Percentiles rank a stretch among this genome's conserved stretches.
Evolutionary conservation across 1,140 invertebrate genomes (phyloP).

Genomic region (Medauroidea extradentata): DNA sequence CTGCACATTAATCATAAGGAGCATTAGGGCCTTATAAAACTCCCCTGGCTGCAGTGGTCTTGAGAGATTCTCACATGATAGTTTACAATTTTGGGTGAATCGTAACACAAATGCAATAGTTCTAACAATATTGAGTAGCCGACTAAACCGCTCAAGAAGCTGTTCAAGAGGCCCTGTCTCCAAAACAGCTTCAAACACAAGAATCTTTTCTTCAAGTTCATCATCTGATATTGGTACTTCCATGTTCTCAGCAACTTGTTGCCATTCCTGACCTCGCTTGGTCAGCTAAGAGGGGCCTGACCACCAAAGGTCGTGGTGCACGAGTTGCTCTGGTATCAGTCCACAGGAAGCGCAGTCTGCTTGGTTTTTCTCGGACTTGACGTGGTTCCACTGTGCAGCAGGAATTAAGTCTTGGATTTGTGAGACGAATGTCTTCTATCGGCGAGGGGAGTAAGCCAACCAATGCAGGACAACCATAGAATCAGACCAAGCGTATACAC

Average conservation of each 20-base stretch:
- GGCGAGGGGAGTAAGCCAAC: not conserved
- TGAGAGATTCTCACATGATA: not conserved
- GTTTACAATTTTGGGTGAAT: too few relatives aligned
- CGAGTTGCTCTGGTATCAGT: conserved; percentile 16
- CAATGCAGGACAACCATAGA: too few relatives aligned
- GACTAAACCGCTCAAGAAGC: too few relatives aligned
- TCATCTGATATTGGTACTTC: too few relatives aligned
- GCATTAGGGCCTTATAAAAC: not conserved
- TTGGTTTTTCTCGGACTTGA: conserved; percentile 25
- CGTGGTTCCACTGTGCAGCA: conserved; percentile 28
- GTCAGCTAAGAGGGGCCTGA: not conserved
- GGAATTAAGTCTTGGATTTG: conserved; percentile 26
- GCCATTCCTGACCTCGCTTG: too few relatives aligned
- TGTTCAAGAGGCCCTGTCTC: not conserved
- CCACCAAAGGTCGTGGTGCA: not conserved
- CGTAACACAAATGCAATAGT: too few relatives aligned
- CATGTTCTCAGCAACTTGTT: too few relatives aligned
- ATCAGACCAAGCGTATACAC: too few relatives aligned
- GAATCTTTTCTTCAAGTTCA: too few relatives aligned
- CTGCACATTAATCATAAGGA: not conserved
- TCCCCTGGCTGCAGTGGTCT: not conserved
- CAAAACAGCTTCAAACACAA: not conserved
- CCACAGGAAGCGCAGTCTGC: conserved; percentile 26
- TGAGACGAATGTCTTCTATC: conserved; percentile 34
- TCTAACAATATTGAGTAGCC: too few relatives aligned